Percentiles rank a stretch among this genome's conserved stretches.
phyloP scores from a whole-genome alignment of 1,140 invertebrate species.

The Trypoxylus dichotomus region DNA sequence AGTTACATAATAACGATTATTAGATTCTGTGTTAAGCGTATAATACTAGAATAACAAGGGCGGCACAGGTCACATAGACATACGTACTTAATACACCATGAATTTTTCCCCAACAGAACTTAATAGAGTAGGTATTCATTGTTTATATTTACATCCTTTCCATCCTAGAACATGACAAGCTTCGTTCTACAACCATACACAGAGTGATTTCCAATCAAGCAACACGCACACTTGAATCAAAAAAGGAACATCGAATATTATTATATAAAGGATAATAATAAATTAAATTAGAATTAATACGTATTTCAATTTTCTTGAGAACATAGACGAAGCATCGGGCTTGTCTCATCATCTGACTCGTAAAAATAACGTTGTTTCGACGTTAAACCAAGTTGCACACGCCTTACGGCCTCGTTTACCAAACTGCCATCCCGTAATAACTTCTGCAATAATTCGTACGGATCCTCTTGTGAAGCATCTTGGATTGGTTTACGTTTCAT shows the following conservation, averaged over 20 bases:
- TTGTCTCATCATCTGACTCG: slow-evolving; percentile 57
- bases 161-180: too few relatives aligned
- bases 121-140: not conserved
- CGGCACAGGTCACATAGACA: slow-evolving; percentile 28
- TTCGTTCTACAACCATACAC: slow-evolving; percentile 8
- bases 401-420: slow-evolving; percentile 72
- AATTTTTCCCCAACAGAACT: not conserved
- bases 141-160: slow-evolving; percentile 28
- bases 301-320: slow-evolving; percentile 42
- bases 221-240: not conserved
- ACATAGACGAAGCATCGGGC: slow-evolving; percentile 45
- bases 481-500: slow-evolving; percentile 48
- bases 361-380: slow-evolving; percentile 56
- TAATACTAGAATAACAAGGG: slow-evolving; percentile 38
- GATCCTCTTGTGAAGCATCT: slow-evolving; percentile 58
- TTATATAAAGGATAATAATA: slow-evolving; percentile 35
- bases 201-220: slow-evolving; percentile 23
- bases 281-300: slow-evolving; percentile 33
- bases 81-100: slow-evolving; percentile 19
- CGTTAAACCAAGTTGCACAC: slow-evolving; percentile 60
- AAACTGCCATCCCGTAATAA: slow-evolving; percentile 65
- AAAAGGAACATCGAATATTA: slow-evolving; percentile 41
- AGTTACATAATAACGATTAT: slow-evolving; percentile 24
- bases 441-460: slow-evolving; percentile 68
- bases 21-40: slow-evolving; percentile 28